phyloP scores from a whole-genome alignment of 2,888 invertebrate species.

The Rhynchonema sp. region DNA sequence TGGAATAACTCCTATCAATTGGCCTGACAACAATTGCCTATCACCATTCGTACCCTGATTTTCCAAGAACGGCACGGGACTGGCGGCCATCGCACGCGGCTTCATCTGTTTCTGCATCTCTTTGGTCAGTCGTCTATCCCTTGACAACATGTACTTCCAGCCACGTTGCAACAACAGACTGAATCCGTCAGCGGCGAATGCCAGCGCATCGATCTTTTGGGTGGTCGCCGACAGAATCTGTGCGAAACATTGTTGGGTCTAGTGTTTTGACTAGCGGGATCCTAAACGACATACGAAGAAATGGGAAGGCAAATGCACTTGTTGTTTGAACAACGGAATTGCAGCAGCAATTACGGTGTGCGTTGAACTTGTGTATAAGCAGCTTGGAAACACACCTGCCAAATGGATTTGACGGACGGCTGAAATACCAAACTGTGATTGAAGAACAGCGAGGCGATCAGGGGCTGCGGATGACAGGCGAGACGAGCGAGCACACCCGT shows the following conservation, averaged over 20 bases:
- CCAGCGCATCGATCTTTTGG: conserved; percentile 57
- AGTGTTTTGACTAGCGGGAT: too few species aligned
- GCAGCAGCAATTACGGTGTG: background rate
- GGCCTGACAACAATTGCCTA: too few species aligned
- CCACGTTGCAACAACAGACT: conserved; percentile 53
- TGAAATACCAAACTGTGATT: conserved; percentile 65
- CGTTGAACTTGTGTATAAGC: too few species aligned
- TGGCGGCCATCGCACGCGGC: background rate
- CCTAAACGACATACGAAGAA: too few species aligned
- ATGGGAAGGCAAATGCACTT: too few species aligned
- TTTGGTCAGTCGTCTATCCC: conserved; percentile 38
- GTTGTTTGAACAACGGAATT: background rate
- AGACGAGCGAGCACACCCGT: conserved; percentile 59
- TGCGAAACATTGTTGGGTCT: too few species aligned
- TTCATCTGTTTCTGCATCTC: background rate
- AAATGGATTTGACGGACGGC: conserved; percentile 45
- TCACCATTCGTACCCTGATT: background rate
- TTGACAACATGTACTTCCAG: conserved; percentile 52
- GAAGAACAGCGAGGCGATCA: conserved; percentile 64
- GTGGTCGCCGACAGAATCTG: conserved; percentile 57
- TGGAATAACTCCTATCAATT: too few species aligned
- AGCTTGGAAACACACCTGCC: conserved; percentile 1
- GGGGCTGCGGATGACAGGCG: conserved; percentile 66
- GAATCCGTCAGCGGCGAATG: conserved; percentile 32
- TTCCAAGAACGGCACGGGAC: background rate